phyloP scores from a whole-genome alignment of 2,797 vertebrate genomes.

The Leucoraja ocellata region DNA sequence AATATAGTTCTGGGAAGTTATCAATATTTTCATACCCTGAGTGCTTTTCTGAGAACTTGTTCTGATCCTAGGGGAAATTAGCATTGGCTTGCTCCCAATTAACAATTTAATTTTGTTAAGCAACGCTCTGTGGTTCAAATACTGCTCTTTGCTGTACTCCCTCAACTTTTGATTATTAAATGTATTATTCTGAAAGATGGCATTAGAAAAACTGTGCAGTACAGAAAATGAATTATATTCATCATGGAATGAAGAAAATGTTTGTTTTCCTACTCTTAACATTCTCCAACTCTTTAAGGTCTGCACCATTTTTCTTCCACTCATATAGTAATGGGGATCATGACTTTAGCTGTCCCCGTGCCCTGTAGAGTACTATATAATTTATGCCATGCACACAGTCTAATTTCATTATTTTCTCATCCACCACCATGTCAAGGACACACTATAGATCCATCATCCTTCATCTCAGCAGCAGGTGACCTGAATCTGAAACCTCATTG shows the following conservation, averaged over 20 bases:
- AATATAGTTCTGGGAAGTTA: neutral
- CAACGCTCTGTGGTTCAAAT: constrained; percentile 20
- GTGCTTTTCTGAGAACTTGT: constrained; percentile 26
- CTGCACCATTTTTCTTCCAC: neutral
- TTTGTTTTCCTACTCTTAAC: neutral
- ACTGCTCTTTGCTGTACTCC: neutral
- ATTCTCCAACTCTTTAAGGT: neutral
- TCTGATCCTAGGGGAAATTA: neutral
- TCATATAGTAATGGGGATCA: neutral
- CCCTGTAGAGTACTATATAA: neutral
- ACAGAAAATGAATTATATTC: neutral
- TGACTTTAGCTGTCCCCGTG: neutral
- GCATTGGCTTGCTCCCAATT: neutral
- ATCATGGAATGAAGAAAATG: constrained; percentile 1
- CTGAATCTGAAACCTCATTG: too few relatives aligned
- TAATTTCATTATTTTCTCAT: neutral
- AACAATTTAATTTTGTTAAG: constrained; percentile 32
- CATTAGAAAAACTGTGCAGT: neutral
- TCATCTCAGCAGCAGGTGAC: too few relatives aligned
- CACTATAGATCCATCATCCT: too few relatives aligned
- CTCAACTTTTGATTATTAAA: constrained; percentile 4
- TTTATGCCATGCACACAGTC: neutral
- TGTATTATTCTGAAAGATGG: neutral
- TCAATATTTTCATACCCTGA: constrained; percentile 31
- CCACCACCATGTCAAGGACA: too few relatives aligned